Base-by-base conservation (phyloP, 2,888 invertebrate genomes). In the Cylloceria caligata region DNA sequence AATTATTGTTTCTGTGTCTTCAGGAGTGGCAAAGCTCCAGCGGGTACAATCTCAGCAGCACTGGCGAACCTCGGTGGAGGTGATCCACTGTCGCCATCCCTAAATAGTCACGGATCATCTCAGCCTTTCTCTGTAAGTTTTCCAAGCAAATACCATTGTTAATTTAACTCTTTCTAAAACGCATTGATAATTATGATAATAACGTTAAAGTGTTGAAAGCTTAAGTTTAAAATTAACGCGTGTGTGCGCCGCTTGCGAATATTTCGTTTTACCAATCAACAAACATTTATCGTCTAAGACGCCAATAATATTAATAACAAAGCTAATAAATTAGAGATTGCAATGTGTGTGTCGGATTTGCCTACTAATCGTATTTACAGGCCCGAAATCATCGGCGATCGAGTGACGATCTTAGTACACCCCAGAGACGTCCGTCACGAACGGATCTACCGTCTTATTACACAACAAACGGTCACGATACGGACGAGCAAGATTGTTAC, bases 31-130 rank as follows among this genome's bases (percentile, higher is more conserved):
- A 96, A 95, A 91, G 93, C 96, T 88, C 96, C 97, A 84, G 95
- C 95, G 84, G 95, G 95, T 90, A 95, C 96, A 67, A 97, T 97
- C 89, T 96, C 96, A 78, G 95, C 97, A 78, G 96, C 96, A 76
- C 93, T 97, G 86, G 93, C 94, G 83, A 91, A 89, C 80, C 82
- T 88, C 27, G 81, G 83, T 16, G 76, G 73, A 19, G 86, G 93
- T 92, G 93, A 95, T 60, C 95, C 95, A 79, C 91, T 95, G 52
- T 94, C 96, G 30, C 95, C 96, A 83, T 94, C 94, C 89, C 94
- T 94, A 88, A 80, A 73, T 27, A 67, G 64, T 67, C 73, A 79
- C 95, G 90, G 94, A 94, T 83, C 94, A 94, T 87, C 95, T 94
- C 85, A 94, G 94, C 94, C 96, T 83, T 96, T 95, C 93, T 96